A percentile compares a stretch with the other conserved stretches of the same genome.
Evolutionary conservation across 2,797 vertebrate species (phyloP).

Genomic region (Percopsis omiscomaycus): DNA sequence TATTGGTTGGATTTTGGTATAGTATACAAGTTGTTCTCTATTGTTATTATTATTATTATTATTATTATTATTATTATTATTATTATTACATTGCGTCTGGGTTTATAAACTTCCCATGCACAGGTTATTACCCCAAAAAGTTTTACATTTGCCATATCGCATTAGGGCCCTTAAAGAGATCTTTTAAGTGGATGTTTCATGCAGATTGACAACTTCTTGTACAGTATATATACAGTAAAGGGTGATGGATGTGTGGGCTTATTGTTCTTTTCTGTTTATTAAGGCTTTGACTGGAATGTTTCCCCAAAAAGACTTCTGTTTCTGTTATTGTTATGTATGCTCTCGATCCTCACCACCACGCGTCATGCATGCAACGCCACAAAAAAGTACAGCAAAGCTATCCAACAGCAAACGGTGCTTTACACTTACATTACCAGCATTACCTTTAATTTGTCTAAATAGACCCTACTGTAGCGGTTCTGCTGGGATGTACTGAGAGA

Average conservation of each 20-base stretch:
- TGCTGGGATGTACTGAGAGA: no score
- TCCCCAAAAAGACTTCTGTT: slow-evolving; percentile 8
- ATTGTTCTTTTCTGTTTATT: slow-evolving; percentile 43
- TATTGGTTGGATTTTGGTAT: slow-evolving; percentile 29
- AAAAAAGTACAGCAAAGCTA: slow-evolving; percentile 23
- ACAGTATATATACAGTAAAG: slow-evolving; percentile 41
- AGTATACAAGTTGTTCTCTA: slow-evolving; percentile 21
- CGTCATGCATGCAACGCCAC: background rate
- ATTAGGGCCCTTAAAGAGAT: slow-evolving; percentile 42
- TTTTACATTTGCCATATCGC: slow-evolving; percentile 46
- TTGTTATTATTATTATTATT: slow-evolving; percentile 28
- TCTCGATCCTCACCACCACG: slow-evolving; percentile 16
- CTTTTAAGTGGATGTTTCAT: slow-evolving; percentile 40
- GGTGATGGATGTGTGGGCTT: slow-evolving; percentile 44
- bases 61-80: slow-evolving; percentile 26
- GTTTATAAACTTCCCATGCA: slow-evolving; percentile 18
- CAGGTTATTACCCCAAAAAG: slow-evolving; percentile 14
- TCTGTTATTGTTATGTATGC: slow-evolving; percentile 35
- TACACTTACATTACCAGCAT: slow-evolving; percentile 22
- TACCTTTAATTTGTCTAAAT: slow-evolving; percentile 3
- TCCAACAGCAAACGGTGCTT: slow-evolving; percentile 47
- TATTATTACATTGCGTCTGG: slow-evolving; percentile 24
- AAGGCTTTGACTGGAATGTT: slow-evolving; percentile 32
- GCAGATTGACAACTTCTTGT: slow-evolving; percentile 42
- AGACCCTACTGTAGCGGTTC: no score